Evolutionary conservation across 2,888 invertebrate species (phyloP).

Genomic region (Nomada flava): DNA sequence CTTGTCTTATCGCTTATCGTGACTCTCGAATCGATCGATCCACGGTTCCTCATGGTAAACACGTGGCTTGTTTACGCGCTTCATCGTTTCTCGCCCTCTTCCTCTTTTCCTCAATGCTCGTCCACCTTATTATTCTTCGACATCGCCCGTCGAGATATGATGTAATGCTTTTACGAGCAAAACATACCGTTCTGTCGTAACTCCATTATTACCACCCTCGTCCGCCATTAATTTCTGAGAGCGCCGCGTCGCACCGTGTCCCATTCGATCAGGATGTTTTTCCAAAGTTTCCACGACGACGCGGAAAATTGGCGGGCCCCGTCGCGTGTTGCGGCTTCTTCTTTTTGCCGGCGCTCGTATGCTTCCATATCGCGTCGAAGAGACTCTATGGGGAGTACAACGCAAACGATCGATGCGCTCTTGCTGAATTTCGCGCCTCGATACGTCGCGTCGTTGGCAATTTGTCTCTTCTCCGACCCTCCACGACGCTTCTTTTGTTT

Average conservation of each 20-base stretch:
- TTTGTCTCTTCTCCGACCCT: slow-evolving; percentile 26
- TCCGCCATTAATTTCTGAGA: background rate
- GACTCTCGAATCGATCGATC: slow-evolving; percentile 67
- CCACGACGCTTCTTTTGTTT: background rate
- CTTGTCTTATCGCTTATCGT: slow-evolving; percentile 63
- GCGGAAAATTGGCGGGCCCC: background rate
- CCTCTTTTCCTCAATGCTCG: slow-evolving; percentile 2
- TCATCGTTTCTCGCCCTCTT: slow-evolving; percentile 27
- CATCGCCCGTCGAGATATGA: slow-evolving; percentile 41
- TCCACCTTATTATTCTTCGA: slow-evolving; percentile 12
- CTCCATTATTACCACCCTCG: slow-evolving; percentile 2
- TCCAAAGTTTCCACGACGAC: background rate
- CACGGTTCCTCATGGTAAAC: slow-evolving; percentile 60
- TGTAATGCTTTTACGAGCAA: slow-evolving; percentile 46
- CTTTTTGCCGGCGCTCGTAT: too few relatives aligned
- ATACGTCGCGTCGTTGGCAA: slow-evolving; percentile 52
- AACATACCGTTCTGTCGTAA: slow-evolving; percentile 26
- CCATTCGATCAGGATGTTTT: background rate
- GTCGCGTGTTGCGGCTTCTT: background rate
- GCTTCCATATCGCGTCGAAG: background rate
- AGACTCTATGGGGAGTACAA: background rate
- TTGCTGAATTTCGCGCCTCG: slow-evolving; percentile 60
- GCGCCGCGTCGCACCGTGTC: background rate
- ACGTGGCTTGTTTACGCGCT: slow-evolving; percentile 67
- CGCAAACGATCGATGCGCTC: slow-evolving; percentile 23